A percentile compares a stretch with the other conserved stretches of the same genome.
phyloP scores from a whole-genome alignment of 1,140 invertebrate species.

The Asobara japonica region DNA sequence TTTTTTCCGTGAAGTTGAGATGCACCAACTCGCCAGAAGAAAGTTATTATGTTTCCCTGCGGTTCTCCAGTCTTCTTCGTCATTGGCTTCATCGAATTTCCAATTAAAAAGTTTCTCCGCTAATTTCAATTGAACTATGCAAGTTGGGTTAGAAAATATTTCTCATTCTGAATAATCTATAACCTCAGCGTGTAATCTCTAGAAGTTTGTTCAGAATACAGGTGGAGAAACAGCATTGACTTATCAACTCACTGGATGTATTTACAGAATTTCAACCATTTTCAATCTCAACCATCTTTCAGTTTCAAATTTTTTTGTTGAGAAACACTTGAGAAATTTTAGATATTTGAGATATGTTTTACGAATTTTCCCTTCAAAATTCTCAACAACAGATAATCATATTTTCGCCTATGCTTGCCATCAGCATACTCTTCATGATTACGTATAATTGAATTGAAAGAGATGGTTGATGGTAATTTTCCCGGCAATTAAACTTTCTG shows the following conservation, averaged over 20 bases:
- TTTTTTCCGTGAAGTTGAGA: neutral
- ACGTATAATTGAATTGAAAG: neutral
- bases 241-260: no score
- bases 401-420: neutral
- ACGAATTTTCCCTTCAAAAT: neutral
- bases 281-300: no score
- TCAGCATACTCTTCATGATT: neutral
- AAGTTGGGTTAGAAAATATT: neutral
- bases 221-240: no score
- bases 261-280: no score
- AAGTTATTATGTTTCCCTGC: neutral
- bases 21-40: neutral
- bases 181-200: neutral
- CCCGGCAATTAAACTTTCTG: neutral
- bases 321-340: no score
- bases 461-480: neutral
- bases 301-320: no score
- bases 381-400: neutral
- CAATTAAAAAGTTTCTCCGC: slow-evolving; percentile 32
- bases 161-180: neutral
- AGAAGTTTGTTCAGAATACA: neutral
- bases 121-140: slow-evolving; percentile 34
- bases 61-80: neutral
- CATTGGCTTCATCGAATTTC: slow-evolving; percentile 29
- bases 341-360: neutral